phyloP scores from a whole-genome alignment of 37 sponge, comb jelly and placozoan genomes.

The Hormiphora californensis region DNA sequence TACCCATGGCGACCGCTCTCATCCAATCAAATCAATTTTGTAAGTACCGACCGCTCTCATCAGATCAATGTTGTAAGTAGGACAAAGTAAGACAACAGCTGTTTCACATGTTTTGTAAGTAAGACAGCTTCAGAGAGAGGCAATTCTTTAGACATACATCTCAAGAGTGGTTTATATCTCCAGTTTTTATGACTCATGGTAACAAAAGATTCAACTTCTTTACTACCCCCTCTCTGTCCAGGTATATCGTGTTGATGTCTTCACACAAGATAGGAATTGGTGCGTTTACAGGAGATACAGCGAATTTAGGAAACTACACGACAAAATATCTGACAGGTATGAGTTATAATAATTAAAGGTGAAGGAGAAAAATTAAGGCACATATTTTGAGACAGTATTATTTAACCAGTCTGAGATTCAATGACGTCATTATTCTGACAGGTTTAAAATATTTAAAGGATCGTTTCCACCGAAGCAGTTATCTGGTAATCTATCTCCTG shows the following conservation, averaged over 20 bases:
- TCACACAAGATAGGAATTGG: conserved; percentile 82
- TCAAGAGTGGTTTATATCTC: no score
- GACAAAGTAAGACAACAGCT: no score
- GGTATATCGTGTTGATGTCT: conserved; percentile 79
- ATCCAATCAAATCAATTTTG: not conserved
- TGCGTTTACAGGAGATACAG: conserved; percentile 75
- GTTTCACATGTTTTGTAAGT: no score
- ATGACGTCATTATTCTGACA: no score
- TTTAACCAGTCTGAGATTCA: no score
- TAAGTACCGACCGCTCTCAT: no score
- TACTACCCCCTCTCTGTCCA: conserved; percentile 25
- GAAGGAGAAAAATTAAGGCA: not conserved
- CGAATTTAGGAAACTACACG: conserved; percentile 77
- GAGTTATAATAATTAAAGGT: not conserved
- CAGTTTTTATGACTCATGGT: not conserved
- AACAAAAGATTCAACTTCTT: not conserved
- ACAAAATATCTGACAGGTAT: conserved; percentile 62
- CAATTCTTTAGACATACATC: no score
- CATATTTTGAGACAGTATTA: not conserved
- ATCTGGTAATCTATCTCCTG: conserved; percentile 69
- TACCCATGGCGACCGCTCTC: not conserved
- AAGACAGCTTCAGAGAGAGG: no score
- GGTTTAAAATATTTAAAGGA: conserved; percentile 44
- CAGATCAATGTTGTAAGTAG: no score
- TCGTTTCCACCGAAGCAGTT: conserved; percentile 78